Evolutionary conservation across 2,888 invertebrate species (phyloP), one percentile per base, ranked within the genome.

Genomic region (Eupithecia exiguata): DNA sequence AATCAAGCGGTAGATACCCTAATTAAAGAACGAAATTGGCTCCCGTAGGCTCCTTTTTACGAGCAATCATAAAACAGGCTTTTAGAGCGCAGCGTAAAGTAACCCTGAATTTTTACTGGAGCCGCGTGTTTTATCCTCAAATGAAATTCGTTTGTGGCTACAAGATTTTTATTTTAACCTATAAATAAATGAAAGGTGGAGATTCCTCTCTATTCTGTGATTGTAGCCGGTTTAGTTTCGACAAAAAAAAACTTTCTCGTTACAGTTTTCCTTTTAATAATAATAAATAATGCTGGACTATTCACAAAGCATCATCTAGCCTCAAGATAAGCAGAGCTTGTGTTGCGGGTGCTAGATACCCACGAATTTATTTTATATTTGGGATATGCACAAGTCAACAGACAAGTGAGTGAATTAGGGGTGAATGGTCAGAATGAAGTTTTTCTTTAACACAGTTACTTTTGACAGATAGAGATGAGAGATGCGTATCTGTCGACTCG

Each of bases 1-100:
- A 88, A 88, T 89, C 88, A 85, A 84, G 89, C 86, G 86, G 87
- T 87, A 30, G 30, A 30, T 30, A 86, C 84, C 84, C 87, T 91
- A 92, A 93, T 92, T 92, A 93, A 91, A 90, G 87, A 89, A 89
- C 87, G 87, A 90, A 92, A 92, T 91, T 90, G 89, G 86, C 84
- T 88, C 85, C 83, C 84, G 82, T 84, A 87, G 87, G 88, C 88
- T 87, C 85, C 84, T 80, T 83, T 93, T 93, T 92, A 93, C 89
- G 90, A 88, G 86, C 87, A 87, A 91, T 91, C 91, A 91, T 92
- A 92, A 93, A 93, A 91, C 86, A 84, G 86, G 83, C 90, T 88
- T 91, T 91, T 86, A 87, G 87, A 88, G 87, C 83, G 85, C 83
- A 86, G 86, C 88, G 87, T 91, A 91, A 91, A 91, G 87, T 85